These are phyloP conservation scores for Bombus confusus DNA, from an alignment of 1,140 invertebrate genomes.

Conservation along the genomic window DNA sequence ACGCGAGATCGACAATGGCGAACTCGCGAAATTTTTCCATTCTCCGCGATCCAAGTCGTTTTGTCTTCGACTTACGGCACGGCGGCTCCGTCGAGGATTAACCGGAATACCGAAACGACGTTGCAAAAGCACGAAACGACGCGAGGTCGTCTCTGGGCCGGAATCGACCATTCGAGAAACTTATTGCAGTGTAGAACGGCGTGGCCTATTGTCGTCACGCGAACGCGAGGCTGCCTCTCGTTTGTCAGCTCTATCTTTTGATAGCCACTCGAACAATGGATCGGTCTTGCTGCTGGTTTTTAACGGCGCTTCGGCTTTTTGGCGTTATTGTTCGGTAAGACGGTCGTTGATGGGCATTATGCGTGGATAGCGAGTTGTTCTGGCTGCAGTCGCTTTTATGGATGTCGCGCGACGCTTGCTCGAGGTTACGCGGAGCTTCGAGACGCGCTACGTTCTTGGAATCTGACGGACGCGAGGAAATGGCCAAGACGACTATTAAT, in stretches of 20 bases:
- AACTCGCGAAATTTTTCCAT: neutral
- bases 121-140: neutral
- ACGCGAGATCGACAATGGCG: neutral
- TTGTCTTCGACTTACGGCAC: slow-evolving; percentile 11
- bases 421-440: neutral
- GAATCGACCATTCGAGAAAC: slow-evolving; percentile 31
- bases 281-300: neutral
- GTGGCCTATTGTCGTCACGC: neutral
- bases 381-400: neutral
- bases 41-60: neutral
- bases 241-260: neutral
- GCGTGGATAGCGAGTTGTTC: neutral
- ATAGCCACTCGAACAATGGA: slow-evolving; percentile 21
- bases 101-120: neutral
- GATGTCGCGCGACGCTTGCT: neutral
- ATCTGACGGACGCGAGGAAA: neutral
- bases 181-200: neutral
- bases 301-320: neutral
- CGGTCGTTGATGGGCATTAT: neutral
- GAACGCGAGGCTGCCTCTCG: slow-evolving; percentile 15
- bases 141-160: neutral
- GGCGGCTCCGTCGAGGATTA: neutral
- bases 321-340: slow-evolving; percentile 1
- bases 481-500: too few relatives aligned
- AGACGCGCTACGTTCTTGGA: neutral